Evolutionary conservation across 2,888 invertebrate genomes (phyloP).

Genomic region (Pimpla rufipes): DNA sequence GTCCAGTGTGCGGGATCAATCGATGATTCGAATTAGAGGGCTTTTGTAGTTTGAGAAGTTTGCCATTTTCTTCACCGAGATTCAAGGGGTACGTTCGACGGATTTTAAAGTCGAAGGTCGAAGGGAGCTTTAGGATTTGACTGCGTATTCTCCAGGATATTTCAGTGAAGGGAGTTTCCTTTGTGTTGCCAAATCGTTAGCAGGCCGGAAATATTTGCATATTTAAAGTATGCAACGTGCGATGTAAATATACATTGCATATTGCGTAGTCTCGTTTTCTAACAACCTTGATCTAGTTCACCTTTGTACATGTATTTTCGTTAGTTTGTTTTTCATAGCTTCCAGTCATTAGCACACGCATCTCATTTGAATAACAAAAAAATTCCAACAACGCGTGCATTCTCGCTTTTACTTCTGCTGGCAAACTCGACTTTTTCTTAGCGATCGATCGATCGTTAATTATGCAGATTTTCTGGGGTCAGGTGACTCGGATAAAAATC

Average conservation of each 20-base stretch:
- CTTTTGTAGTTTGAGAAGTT: slow-evolving; percentile 16
- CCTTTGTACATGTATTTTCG: not conserved
- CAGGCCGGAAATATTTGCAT: not conserved
- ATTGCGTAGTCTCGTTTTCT: not conserved
- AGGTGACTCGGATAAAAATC: slow-evolving; percentile 54
- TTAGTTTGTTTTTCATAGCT: not conserved
- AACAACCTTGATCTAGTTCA: slow-evolving; percentile 11
- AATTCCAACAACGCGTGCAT: not conserved
- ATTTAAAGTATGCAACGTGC: no score
- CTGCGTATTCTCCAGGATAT: not conserved
- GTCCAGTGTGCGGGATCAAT: slow-evolving; percentile 46
- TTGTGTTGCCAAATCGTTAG: not conserved
- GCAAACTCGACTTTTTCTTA: slow-evolving; percentile 6
- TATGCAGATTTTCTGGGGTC: slow-evolving; percentile 52
- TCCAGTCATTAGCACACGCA: slow-evolving; percentile 27
- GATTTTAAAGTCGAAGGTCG: not conserved
- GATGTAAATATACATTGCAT: not conserved
- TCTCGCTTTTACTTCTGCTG: not conserved
- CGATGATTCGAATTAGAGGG: slow-evolving; percentile 9
- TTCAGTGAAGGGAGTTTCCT: not conserved
- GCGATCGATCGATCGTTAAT: slow-evolving; percentile 51
- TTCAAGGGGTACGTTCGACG: not conserved
- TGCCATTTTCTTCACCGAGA: not conserved
- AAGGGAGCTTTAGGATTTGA: not conserved
- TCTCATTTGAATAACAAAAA: slow-evolving; percentile 47